Percentiles rank a stretch among this genome's conserved stretches.
phyloP scores from a whole-genome alignment of 1,140 invertebrate species.

The Bombus impatiens region DNA sequence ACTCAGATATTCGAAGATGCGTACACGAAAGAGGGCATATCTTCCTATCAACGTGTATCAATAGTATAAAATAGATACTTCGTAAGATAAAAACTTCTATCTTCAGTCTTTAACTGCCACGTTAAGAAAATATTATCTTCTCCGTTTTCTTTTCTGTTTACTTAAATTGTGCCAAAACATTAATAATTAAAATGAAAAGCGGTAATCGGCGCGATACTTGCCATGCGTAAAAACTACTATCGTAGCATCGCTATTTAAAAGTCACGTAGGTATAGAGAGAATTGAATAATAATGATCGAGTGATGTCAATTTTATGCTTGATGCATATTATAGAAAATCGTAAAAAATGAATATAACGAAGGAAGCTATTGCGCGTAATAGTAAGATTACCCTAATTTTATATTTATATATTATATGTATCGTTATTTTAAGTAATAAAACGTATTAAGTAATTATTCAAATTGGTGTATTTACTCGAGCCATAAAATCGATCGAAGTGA shows the following conservation, averaged over 20 bases:
- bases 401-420: conserved; percentile 21
- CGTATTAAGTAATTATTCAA: conserved; percentile 18
- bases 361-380: neutral
- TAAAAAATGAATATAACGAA: neutral
- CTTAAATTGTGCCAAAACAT: neutral
- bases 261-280: neutral
- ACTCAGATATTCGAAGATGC: no score
- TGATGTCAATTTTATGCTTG: neutral
- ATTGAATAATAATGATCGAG: neutral
- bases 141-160: neutral
- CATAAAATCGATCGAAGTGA: no score
- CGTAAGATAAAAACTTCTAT: no score
- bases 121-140: neutral
- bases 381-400: conserved; percentile 10
- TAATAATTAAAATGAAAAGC: neutral
- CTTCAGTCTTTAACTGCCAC: no score
- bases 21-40: no score
- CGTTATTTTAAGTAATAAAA: conserved; percentile 21
- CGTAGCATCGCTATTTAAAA: neutral
- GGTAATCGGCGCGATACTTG: neutral
- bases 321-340: conserved; percentile 2
- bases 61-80: no score
- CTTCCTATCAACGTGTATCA: no score
- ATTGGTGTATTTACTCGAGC: neutral
- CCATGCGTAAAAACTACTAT: neutral